These are phyloP conservation scores for Bungarus multicinctus DNA, from an alignment of 2,113 vertebrate genomes.

Conservation along the genomic window DNA sequence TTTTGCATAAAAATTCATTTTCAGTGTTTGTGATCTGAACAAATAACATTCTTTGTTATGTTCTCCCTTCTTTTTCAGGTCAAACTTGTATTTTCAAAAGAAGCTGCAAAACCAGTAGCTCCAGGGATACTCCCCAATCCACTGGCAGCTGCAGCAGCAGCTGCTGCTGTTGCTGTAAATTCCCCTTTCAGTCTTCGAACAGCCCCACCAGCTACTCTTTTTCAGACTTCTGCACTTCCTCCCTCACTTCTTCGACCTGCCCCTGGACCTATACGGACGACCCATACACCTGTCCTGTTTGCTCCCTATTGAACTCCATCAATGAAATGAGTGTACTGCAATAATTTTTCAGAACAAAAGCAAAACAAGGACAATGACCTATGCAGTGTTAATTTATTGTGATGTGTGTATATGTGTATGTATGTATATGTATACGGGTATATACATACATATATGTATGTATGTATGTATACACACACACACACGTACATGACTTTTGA, in stretches of 20 bases:
- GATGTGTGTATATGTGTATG: slow-evolving; percentile 23
- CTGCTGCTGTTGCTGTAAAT: slow-evolving; percentile 81
- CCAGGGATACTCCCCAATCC: slow-evolving; percentile 87
- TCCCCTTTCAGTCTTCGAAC: slow-evolving; percentile 84
- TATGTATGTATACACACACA: too few relatives aligned
- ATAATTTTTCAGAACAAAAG: slow-evolving; percentile 82
- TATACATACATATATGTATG: too few relatives aligned
- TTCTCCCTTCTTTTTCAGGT: slow-evolving; percentile 71
- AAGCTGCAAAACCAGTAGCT: slow-evolving; percentile 82
- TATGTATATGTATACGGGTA: slow-evolving; percentile 34
- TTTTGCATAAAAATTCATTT: background rate
- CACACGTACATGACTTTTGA: slow-evolving; percentile 68
- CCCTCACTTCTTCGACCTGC: slow-evolving; percentile 88
- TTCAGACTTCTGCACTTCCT: slow-evolving; percentile 87
- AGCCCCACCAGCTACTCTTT: slow-evolving; percentile 79
- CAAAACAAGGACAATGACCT: slow-evolving; percentile 84
- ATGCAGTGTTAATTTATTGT: slow-evolving; percentile 92
- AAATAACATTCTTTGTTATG: slow-evolving; percentile 38
- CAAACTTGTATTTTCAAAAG: slow-evolving; percentile 87
- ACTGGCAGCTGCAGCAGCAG: slow-evolving; percentile 80
- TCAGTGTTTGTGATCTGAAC: background rate
- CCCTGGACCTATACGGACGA: slow-evolving; percentile 92
- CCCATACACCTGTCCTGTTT: slow-evolving; percentile 91
- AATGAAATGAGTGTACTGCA: slow-evolving; percentile 79
- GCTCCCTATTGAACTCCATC: slow-evolving; percentile 88